phyloP scores from a whole-genome alignment of 2,888 invertebrate genomes.

The Agonopterix arenella region DNA sequence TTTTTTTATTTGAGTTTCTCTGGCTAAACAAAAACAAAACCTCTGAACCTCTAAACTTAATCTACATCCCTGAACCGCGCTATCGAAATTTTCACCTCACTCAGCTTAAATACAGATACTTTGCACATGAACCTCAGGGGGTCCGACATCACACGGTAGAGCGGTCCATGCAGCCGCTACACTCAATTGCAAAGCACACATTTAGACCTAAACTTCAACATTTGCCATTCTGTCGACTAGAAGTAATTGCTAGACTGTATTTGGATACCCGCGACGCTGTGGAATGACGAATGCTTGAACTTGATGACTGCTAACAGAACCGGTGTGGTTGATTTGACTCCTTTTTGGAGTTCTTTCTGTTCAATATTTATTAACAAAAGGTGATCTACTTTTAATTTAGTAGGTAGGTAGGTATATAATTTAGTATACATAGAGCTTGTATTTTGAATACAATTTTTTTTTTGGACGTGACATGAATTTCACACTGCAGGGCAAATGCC shows the following conservation, averaged over 20 bases:
- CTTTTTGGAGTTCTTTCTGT: constrained; percentile 29
- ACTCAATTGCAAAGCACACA: constrained; percentile 41
- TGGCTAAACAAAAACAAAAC: too few relatives aligned
- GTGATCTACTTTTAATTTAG: too few relatives aligned
- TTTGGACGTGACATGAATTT: too few relatives aligned
- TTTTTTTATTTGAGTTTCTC: too few relatives aligned
- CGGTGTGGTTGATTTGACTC: constrained; percentile 51
- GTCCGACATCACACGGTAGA: constrained; percentile 51
- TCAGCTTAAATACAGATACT: constrained; percentile 20
- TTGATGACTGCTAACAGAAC: constrained; percentile 45
- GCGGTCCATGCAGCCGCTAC: constrained; percentile 46
- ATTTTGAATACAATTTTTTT: too few relatives aligned
- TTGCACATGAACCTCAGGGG: constrained; percentile 22
- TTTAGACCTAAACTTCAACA: constrained; percentile 50
- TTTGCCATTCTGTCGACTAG: constrained; percentile 71
- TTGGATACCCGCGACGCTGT: constrained; percentile 48
- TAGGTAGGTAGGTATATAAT: too few relatives aligned
- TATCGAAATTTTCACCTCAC: constrained; percentile 27
- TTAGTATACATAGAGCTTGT: too few relatives aligned
- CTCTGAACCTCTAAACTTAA: not conserved
- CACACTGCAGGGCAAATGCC: too few relatives aligned
- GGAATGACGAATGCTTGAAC: constrained; percentile 68
- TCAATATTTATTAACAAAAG: too few relatives aligned
- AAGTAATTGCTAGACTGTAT: constrained; percentile 62
- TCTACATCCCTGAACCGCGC: constrained; percentile 33